A percentile compares a stretch with the other conserved stretches of the same genome.
Evolutionary conservation across 92 coral and sea anemone species (phyloP).

Genomic region (Muricea muricata): DNA sequence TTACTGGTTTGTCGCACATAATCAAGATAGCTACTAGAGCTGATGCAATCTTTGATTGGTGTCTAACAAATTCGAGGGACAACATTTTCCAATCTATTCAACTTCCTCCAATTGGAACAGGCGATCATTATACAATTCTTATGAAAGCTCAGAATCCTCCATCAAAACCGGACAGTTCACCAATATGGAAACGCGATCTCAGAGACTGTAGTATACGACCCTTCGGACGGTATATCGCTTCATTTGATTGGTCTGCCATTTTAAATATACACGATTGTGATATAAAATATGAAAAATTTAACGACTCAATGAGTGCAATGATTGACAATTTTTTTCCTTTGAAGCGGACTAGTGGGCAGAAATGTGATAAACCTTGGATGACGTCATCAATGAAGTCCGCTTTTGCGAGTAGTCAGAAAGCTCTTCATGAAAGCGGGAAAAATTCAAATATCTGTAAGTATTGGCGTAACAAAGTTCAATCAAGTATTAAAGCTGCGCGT

Average conservation of each 20-base stretch:
- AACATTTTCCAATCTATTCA: background rate
- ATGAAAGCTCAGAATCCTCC: background rate
- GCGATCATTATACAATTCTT: constrained; percentile 2
- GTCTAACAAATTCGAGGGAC: background rate
- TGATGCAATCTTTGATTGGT: constrained; percentile 23
- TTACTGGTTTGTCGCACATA: background rate
- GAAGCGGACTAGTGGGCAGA: background rate
- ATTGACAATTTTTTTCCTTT: background rate
- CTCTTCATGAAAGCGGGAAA: background rate
- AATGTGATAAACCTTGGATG: background rate
- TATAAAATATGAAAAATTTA: background rate
- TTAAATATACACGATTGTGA: background rate
- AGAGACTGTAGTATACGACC: constrained; percentile 1
- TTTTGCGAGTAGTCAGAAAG: background rate
- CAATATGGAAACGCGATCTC: constrained; percentile 1
- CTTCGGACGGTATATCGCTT: constrained; percentile 9
- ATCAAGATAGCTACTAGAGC: constrained; percentile 9
- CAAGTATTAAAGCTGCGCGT: background rate
- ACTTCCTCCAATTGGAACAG: constrained; percentile 5
- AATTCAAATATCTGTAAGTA: background rate
- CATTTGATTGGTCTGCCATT: constrained; percentile 13
- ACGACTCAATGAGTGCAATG: background rate
- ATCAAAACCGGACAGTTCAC: background rate
- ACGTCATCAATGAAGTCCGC: background rate
- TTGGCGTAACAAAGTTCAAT: background rate